Percentiles rank a stretch among this genome's conserved stretches.
These are phyloP conservation scores for Halictus quadricinctus DNA, from an alignment of 2,888 invertebrate species.

Conservation along the genomic window DNA sequence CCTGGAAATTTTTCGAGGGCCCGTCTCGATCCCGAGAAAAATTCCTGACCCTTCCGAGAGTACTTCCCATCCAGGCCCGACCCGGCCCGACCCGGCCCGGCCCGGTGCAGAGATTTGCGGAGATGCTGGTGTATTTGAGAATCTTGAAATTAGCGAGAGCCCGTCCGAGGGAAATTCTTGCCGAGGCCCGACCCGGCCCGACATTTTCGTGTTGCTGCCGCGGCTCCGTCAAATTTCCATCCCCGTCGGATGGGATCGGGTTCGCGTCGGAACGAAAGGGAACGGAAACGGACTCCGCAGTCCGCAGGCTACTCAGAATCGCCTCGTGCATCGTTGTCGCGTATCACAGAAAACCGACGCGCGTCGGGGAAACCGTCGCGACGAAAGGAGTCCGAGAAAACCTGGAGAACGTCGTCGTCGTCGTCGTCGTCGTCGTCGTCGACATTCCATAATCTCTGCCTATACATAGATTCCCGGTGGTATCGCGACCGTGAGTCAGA, in stretches of 20 bases:
- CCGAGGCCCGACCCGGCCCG: too few relatives aligned
- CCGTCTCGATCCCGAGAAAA: too few relatives aligned
- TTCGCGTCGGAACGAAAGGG: background rate
- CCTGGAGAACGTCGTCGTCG: background rate
- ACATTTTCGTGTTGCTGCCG: background rate
- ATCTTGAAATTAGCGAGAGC: too few relatives aligned
- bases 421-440: background rate
- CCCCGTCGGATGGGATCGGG: background rate
- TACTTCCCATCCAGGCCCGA: too few relatives aligned
- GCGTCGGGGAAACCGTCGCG: conserved; percentile 38
- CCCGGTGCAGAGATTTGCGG: too few relatives aligned
- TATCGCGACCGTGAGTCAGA: conserved; percentile 22
- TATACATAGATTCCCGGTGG: background rate
- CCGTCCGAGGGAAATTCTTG: too few relatives aligned
- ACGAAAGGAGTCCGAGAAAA: conserved; percentile 6
- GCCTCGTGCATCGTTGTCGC: conserved; percentile 63
- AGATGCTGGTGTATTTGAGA: too few relatives aligned
- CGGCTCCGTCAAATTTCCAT: background rate
- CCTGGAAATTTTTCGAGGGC: too few relatives aligned
- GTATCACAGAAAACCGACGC: conserved; percentile 68
- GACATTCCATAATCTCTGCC: background rate
- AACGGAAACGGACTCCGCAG: conserved; percentile 23
- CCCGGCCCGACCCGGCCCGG: too few relatives aligned
- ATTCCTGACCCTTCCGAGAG: too few relatives aligned
- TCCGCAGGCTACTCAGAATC: conserved; percentile 32